These are phyloP conservation scores for Cynoglossus semilaevis DNA, from an alignment of 2,113 vertebrate genomes.

Conservation along the genomic window DNA sequence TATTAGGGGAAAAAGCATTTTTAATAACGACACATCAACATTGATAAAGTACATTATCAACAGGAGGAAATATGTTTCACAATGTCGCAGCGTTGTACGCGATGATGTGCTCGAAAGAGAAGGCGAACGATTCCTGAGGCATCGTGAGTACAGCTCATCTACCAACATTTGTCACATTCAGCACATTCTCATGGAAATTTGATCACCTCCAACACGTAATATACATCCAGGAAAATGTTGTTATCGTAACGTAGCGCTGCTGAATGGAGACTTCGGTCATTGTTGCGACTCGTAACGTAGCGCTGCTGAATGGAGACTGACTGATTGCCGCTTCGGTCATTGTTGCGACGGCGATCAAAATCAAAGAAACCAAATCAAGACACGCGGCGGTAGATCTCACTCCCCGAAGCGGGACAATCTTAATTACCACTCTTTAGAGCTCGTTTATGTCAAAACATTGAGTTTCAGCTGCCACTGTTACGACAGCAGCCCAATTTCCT, in stretches of 20 bases:
- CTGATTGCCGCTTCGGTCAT: constrained; percentile 12
- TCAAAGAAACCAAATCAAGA: constrained; percentile 32
- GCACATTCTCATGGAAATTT: constrained; percentile 44
- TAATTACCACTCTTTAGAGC: too few relatives aligned
- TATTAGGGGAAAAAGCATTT: constrained; percentile 48
- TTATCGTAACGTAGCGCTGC: constrained; percentile 16
- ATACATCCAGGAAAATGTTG: constrained; percentile 26
- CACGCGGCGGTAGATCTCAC: constrained; percentile 1
- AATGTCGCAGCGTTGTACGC: constrained; percentile 28
- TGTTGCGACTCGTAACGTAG: constrained; percentile 19
- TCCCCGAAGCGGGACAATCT: constrained; percentile 16
- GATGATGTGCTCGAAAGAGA: constrained; percentile 32
- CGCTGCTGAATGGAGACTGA: constrained; percentile 25
- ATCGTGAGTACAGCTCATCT: constrained; percentile 33
- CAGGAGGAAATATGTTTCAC: constrained; percentile 43
- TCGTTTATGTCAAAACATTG: too few relatives aligned
- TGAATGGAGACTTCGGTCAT: constrained; percentile 19
- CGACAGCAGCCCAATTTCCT: constrained; percentile 49
- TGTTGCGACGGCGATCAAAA: constrained; percentile 18
- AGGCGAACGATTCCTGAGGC: constrained; percentile 24
- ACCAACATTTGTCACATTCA: constrained; percentile 37
- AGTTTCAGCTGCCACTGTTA: constrained; percentile 8
- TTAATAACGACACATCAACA: constrained; percentile 55
- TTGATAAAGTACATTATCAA: constrained; percentile 48
- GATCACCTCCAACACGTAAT: constrained; percentile 22